phyloP scores from a whole-genome alignment of 2,888 invertebrate genomes.

The Dioctria rufipes region DNA sequence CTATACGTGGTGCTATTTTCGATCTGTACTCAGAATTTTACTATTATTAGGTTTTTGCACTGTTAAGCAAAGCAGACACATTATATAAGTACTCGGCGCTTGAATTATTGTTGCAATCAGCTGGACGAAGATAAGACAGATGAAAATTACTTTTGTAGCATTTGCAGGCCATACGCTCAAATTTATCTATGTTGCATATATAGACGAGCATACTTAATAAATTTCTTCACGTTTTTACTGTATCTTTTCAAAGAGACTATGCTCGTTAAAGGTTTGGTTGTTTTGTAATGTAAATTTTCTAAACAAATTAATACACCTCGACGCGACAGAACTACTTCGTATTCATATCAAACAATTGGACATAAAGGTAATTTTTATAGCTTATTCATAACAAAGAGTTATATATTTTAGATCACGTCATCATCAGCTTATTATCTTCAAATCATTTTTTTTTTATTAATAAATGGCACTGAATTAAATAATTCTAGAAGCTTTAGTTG shows the following conservation, averaged over 20 bases:
- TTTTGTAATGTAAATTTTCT: no score
- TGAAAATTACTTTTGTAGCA: not conserved
- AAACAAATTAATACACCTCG: no score
- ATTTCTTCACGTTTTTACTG: constrained; percentile 36
- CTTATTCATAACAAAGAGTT: no score
- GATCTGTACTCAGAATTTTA: not conserved
- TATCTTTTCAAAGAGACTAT: constrained; percentile 17
- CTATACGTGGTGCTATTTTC: not conserved
- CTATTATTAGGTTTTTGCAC: constrained; percentile 34
- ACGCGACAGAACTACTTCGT: not conserved
- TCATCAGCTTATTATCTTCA: no score
- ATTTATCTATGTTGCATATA: not conserved
- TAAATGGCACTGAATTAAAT: no score
- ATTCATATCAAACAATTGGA: constrained; percentile 3
- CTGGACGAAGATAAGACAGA: constrained; percentile 17
- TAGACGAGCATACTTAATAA: not conserved
- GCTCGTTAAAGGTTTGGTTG: not conserved
- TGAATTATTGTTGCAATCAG: constrained; percentile 26
- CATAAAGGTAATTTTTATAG: not conserved
- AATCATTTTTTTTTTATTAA: no score
- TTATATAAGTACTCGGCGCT: constrained; percentile 29
- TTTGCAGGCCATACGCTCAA: not conserved
- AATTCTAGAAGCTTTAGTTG: no score
- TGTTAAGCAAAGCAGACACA: not conserved
- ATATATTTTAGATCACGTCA: no score